phyloP scores from a whole-genome alignment of 2,888 invertebrate genomes.

The Phymatocera aterrima region DNA sequence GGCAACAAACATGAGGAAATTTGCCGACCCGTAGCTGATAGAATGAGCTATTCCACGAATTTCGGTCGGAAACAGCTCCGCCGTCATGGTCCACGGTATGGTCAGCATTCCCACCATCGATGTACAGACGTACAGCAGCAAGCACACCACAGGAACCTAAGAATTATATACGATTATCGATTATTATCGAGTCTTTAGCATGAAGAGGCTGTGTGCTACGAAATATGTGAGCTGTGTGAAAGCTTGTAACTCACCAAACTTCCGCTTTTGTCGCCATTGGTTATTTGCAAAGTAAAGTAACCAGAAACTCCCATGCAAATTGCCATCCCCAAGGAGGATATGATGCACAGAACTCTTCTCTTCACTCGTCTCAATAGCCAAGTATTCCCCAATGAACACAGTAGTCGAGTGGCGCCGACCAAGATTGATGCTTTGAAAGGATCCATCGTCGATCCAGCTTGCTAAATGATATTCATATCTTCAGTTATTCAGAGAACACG shows the following conservation, averaged over 20 bases:
- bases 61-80: constrained; percentile 79
- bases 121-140: constrained; percentile 78
- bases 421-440: constrained; percentile 78
- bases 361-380: constrained; percentile 77
- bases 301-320: constrained; percentile 78
- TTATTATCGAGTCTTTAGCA: neutral
- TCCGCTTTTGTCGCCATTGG: constrained; percentile 62
- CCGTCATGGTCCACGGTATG: constrained; percentile 82
- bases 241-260: constrained; percentile 64
- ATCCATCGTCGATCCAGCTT: constrained; percentile 76
- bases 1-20: constrained; percentile 78
- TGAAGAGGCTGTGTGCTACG: neutral
- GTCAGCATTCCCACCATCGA: constrained; percentile 80
- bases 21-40: constrained; percentile 78
- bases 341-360: constrained; percentile 76
- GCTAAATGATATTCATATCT: constrained; percentile 66
- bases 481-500: constrained; percentile 47
- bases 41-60: constrained; percentile 80
- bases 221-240: neutral
- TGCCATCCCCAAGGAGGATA: constrained; percentile 78
- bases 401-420: constrained; percentile 77
- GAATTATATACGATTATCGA: neutral
- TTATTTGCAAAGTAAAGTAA: constrained; percentile 76
- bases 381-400: constrained; percentile 79
- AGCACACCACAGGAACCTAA: constrained; percentile 75